These are phyloP conservation scores for Irena cyanogastra DNA, from an alignment of 2,113 vertebrate genomes.

Conservation along the genomic window DNA sequence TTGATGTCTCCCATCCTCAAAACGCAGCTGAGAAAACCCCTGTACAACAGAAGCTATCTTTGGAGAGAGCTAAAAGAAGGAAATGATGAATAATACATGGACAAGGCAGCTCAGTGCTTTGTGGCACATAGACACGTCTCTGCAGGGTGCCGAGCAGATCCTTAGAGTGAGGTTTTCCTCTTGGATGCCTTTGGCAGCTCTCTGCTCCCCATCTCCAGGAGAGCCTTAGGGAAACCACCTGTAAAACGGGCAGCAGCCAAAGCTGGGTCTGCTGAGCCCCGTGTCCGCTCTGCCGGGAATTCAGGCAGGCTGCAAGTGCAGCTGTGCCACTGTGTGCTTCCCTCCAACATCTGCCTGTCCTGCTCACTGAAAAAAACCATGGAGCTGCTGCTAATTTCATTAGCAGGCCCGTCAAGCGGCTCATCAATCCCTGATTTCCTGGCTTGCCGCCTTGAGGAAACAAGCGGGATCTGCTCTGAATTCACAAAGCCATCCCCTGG, in stretches of 20 bases:
- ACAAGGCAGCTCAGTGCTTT: neutral
- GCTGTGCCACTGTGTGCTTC: neutral
- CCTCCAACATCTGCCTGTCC: neutral
- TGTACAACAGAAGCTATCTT: neutral
- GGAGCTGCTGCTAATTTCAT: slow-evolving; percentile 45
- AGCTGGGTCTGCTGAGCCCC: neutral
- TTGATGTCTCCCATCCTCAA: neutral
- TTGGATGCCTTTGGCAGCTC: neutral
- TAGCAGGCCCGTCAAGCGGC: slow-evolving; percentile 19
- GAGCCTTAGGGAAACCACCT: neutral
- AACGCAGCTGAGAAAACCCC: neutral
- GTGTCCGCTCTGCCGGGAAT: neutral
- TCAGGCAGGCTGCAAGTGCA: neutral
- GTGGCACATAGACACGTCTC: neutral
- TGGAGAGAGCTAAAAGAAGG: neutral
- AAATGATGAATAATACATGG: accelerated
- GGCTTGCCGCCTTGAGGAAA: slow-evolving; percentile 1
- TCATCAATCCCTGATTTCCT: slow-evolving; percentile 36
- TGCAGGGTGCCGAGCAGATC: neutral
- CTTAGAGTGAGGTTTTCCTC: neutral
- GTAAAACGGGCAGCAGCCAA: neutral
- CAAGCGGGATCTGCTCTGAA: slow-evolving; percentile 16
- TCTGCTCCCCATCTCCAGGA: neutral
- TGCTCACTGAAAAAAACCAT: neutral
- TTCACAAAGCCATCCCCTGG: neutral